Percentiles rank a stretch among this genome's conserved stretches.
Evolutionary conservation across 2,113 vertebrate genomes (phyloP).

Genomic region (Forbesichthys agassizii): DNA sequence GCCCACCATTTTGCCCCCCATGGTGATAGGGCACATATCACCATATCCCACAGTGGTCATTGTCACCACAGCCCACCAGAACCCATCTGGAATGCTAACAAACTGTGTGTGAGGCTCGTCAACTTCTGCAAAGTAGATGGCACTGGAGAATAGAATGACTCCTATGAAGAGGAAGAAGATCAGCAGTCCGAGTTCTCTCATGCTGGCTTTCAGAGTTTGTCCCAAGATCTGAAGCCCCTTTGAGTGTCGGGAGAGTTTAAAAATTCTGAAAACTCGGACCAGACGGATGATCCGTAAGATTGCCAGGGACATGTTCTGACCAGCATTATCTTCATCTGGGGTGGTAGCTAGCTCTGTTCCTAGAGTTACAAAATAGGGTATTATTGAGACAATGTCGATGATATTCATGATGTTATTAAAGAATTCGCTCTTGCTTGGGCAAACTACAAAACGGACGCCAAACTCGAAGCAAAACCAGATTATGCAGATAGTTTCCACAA

Average conservation of each 20-base stretch:
- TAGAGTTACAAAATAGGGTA: conserved; percentile 96
- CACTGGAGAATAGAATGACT: conserved; percentile 97
- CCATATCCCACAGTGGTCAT: conserved; percentile 99
- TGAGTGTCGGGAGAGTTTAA: conserved; percentile 93
- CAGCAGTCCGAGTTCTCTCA: conserved; percentile 90
- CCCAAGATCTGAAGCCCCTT: conserved; percentile 92
- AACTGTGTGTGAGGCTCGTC: conserved; percentile 96
- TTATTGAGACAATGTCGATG: conserved; percentile 95
- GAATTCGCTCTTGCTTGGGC: conserved; percentile 94
- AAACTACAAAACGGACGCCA: conserved; percentile 87
- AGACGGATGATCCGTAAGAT: conserved; percentile 93
- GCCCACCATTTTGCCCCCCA: conserved; percentile 95
- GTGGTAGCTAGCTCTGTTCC: conserved; percentile 89
- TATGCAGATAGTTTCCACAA: conserved; percentile 94
- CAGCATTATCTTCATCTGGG: conserved; percentile 78
- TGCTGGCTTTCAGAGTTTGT: conserved; percentile 89
- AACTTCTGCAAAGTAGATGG: conserved; percentile 94
- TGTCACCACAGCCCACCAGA: conserved; percentile 99
- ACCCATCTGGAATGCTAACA: conserved; percentile 95
- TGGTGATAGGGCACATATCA: conserved; percentile 94
- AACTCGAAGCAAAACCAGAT: conserved; percentile 96
- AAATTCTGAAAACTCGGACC: conserved; percentile 95
- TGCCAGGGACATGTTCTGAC: conserved; percentile 96
- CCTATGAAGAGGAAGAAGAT: conserved; percentile 99
- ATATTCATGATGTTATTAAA: conserved; percentile 97